Percentiles rank a stretch among this genome's conserved stretches.
Conservation (phyloP, 2,797 vertebrate genomes). For the Mallotus villosus region DNA sequence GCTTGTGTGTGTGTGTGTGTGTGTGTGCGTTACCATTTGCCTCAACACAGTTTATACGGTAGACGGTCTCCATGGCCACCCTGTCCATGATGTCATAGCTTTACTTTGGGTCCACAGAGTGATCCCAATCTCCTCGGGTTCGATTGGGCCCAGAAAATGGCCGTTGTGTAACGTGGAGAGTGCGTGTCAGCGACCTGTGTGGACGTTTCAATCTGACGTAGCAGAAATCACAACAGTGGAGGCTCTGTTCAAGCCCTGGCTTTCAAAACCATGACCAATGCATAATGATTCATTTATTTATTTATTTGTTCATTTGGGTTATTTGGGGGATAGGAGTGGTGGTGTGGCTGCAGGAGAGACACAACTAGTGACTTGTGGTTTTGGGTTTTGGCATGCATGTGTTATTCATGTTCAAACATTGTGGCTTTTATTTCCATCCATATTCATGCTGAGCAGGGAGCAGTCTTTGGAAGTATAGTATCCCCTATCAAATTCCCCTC, state of each 20-base stretch:
- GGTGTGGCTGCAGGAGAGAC: slow-evolving; percentile 41
- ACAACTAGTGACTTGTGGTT: slow-evolving; percentile 54
- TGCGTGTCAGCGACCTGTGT: slow-evolving; percentile 6
- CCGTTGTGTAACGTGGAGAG: not conserved
- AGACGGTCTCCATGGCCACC: not conserved
- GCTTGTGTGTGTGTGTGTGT: slow-evolving; percentile 1
- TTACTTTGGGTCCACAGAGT: not conserved
- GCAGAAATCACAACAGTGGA: slow-evolving; percentile 62
- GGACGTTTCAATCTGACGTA: slow-evolving; percentile 46
- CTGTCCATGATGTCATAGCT: slow-evolving; percentile 1
- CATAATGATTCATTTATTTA: slow-evolving; percentile 74
- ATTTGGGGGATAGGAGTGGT: slow-evolving; percentile 22
- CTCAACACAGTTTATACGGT: not conserved
- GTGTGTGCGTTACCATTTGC: not conserved
- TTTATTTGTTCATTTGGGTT: slow-evolving; percentile 60
- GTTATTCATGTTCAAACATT: slow-evolving; percentile 80
- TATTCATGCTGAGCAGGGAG: slow-evolving; percentile 74
- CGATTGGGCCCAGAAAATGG: not conserved
- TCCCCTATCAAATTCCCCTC: slow-evolving; percentile 65
- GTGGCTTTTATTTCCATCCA: slow-evolving; percentile 68
- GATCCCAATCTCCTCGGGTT: not conserved
- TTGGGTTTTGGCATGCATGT: slow-evolving; percentile 71
- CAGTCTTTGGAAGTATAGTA: slow-evolving; percentile 64
- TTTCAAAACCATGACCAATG: slow-evolving; percentile 66
- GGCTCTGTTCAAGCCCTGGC: slow-evolving; percentile 60